A percentile compares a stretch with the other conserved stretches of the same genome.
Conservation (phyloP, 2,797 vertebrate species). For the Gymnothorax reevesii region DNA sequence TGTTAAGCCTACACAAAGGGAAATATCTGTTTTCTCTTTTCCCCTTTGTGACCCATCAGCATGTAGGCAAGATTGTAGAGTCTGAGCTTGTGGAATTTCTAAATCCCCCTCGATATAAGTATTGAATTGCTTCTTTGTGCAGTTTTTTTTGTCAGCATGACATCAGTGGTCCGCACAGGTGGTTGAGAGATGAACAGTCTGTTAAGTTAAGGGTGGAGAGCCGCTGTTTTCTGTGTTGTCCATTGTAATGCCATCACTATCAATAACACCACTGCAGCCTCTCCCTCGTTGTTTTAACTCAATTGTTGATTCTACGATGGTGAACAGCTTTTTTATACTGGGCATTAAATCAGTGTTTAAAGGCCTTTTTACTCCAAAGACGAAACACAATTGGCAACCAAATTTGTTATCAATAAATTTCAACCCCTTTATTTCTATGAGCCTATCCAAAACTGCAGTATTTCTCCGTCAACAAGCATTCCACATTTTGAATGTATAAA, state of each 20-base stretch:
- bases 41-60: background rate
- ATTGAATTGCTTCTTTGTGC: background rate
- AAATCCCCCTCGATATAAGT: background rate
- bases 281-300: background rate
- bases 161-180: slow-evolving; percentile 2
- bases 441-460: no score
- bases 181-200: background rate
- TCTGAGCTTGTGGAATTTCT: background rate
- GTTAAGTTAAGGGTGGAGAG: no score
- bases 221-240: background rate
- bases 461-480: no score
- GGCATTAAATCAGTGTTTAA: no score
- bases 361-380: no score
- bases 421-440: no score
- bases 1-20: background rate
- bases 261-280: background rate
- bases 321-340: background rate
- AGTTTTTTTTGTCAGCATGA: background rate
- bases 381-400: no score
- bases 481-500: background rate
- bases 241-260: background rate
- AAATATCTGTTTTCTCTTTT: background rate
- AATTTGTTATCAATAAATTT: no score
- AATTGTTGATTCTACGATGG: background rate
- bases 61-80: background rate